Evolutionary conservation across 2,113 vertebrate species (phyloP).

Genomic region (Ornithorhynchus anatinus): DNA sequence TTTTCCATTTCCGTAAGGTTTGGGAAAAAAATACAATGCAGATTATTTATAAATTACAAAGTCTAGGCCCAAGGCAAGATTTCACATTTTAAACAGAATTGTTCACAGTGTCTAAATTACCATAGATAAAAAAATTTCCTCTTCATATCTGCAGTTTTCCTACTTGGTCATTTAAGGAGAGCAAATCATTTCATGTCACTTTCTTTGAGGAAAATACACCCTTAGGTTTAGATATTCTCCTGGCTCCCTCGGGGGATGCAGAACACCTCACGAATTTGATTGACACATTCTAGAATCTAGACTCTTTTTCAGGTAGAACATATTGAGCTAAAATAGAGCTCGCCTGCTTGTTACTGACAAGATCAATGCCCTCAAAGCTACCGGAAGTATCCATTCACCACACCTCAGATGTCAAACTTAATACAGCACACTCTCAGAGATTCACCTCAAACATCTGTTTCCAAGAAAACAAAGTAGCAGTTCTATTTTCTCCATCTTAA

Average conservation of each 20-base stretch:
- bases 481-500: too few relatives aligned
- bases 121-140: not conserved
- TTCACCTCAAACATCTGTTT: too few relatives aligned
- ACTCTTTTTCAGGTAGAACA: too few relatives aligned
- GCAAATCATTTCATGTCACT: not conserved
- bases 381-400: too few relatives aligned
- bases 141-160: not conserved
- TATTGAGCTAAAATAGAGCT: too few relatives aligned
- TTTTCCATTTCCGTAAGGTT: constrained; percentile 38
- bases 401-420: too few relatives aligned
- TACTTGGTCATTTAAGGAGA: too few relatives aligned
- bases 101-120: not conserved
- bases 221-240: not conserved
- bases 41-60: constrained; percentile 31
- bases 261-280: not conserved
- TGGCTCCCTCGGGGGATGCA: not conserved
- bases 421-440: too few relatives aligned
- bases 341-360: too few relatives aligned
- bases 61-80: not conserved
- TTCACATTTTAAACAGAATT: not conserved
- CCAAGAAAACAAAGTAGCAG: too few relatives aligned
- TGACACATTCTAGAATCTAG: too few relatives aligned
- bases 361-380: too few relatives aligned
- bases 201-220: not conserved
- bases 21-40: constrained; percentile 25